Evolutionary conservation across 1,140 invertebrate species (phyloP), one percentile per base, ranked within the genome.

Genomic region (Neelides sp.): DNA sequence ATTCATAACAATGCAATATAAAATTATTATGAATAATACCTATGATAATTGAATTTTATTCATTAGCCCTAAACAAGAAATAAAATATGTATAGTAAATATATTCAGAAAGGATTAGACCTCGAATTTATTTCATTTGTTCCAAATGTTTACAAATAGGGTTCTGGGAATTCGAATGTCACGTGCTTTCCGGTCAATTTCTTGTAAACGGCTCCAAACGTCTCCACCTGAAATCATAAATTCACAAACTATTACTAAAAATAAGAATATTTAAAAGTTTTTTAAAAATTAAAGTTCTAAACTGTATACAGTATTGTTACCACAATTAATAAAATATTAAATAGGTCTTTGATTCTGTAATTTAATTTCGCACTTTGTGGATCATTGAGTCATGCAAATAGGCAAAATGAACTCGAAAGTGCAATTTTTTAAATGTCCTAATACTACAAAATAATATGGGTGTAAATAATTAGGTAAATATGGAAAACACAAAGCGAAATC

Each of bases 91-190:
- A n/a, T n/a, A n/a, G n/a, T n/a, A n/a, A n/a, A n/a, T n/a, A n/a
- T n/a, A n/a, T n/a, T 32, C 7, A 32, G n/a, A 32, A 13, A 32
- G 28, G 7, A 8, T 32, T 39, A 15, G 36, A 7, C 15, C 36
- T 39, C 15, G 40, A 17, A 35, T 48, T 34, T 32, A 34, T 50
- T 42, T 36, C 36, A 47, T 37, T 40, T 24, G 23, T 41, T 2
- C 23, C 17, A 30, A 30, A 23, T 48, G 13, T 57, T 86, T 85
- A 89, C 78, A 88, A 80, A 76, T 87, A 89, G 64, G 89, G 86
- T 76, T 98, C 95, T 52, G 92, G 93, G 74, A 99, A 99, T 77
- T 98, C 93, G 69, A 98, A 98, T 53, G 80, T 89, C 43, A 98
- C 95, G 75, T 98, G 91, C 65, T 96, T 90, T 59, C 94, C 94